These are phyloP conservation scores for Eupithecia inturbata DNA, from an alignment of 2,888 invertebrate genomes.

Conservation along the genomic window DNA sequence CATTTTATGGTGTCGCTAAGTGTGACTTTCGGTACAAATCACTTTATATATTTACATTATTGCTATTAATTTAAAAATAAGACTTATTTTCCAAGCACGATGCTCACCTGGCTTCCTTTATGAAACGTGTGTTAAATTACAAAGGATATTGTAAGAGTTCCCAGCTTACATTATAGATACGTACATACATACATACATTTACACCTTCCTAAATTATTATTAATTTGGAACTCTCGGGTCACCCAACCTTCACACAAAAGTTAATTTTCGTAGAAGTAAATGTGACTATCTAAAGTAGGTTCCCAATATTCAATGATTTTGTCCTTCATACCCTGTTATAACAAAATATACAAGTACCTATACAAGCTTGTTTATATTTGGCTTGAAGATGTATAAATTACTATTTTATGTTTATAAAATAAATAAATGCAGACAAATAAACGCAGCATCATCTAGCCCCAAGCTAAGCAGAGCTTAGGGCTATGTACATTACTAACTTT, in stretches of 20 bases:
- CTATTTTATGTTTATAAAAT: too few relatives aligned
- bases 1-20: conserved; percentile 17
- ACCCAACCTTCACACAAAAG: too few relatives aligned
- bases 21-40: background rate
- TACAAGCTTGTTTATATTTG: too few relatives aligned
- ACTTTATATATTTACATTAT: background rate
- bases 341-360: too few relatives aligned
- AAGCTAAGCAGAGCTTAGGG: too few relatives aligned
- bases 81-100: background rate
- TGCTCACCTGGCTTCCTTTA: background rate
- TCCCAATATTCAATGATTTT: too few relatives aligned
- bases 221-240: background rate
- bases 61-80: background rate
- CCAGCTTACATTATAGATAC: background rate
- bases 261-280: background rate
- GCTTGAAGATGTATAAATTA: too few relatives aligned
- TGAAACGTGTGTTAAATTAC: background rate
- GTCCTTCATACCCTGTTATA: too few relatives aligned
- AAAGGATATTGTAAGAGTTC: background rate
- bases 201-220: background rate
- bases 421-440: too few relatives aligned
- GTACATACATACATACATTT: background rate
- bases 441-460: too few relatives aligned
- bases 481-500: too few relatives aligned
- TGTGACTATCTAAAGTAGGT: background rate